Base-by-base conservation (phyloP, 2,888 invertebrate species). In the Cistogaster globosa region DNA sequence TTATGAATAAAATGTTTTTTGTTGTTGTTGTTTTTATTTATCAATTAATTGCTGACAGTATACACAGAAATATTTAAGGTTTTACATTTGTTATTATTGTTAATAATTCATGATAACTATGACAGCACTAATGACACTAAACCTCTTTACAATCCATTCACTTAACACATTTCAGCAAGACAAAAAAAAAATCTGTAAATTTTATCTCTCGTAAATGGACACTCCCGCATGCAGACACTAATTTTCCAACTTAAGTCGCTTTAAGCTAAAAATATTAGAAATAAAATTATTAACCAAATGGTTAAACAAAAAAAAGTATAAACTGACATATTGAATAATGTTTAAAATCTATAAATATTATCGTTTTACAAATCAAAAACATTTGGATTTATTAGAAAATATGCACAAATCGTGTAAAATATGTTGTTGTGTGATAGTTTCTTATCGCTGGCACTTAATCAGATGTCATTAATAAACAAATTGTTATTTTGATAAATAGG, bases 401-500 rank as follows among this genome's bases (percentile, higher is more conserved):
- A 72, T 80, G 75, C 71, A 67, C 76, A 76, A 71, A 75, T 80
- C 71, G 65, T 84, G 80, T 84, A n/a, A 80, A 76, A 76, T 62
- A 60, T 67, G 32, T 32, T 32, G 8, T 32, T 67, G 42, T 51
- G 36, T 48, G 58, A 32, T 58, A 48, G 63, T 55, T 63, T 63
- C 53, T 38, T 74, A 84, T 84, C 84, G 67, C 38, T 80, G 84
- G 62, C 71, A 71, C 8, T 51, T 71, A 76, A 84, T 76, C 80
- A 71, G 12, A 16, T 26, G 48, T 68, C 62, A 83, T 83, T 78
- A 68, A 78, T 83, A 65, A 74, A 63, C 8, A 53, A 63, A 36
- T 62, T 22, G 18, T 1, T 45, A 20, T 62, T 55, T 53, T 20
- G 14, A 45, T 14, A 32, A 62, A 51, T 38, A 16, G 9, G 5